Conservation (phyloP, 2,113 vertebrate species). For the Epinephelus cyanopodus region DNA sequence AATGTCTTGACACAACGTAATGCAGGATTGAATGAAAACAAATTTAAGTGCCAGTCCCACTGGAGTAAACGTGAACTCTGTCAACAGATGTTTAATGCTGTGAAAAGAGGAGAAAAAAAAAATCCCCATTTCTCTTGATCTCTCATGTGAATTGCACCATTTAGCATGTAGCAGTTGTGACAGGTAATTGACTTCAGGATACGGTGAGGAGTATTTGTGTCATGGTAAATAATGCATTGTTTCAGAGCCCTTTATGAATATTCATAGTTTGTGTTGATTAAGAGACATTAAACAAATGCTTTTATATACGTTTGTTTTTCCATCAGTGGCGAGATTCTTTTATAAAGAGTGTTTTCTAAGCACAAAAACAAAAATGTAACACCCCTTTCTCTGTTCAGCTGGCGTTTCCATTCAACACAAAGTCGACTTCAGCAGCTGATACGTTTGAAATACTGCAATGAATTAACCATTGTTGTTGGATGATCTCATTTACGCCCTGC, state of each 20-base stretch:
- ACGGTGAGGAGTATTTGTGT: constrained; percentile 62
- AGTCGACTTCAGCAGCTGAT: constrained; percentile 67
- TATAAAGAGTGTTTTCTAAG: neutral
- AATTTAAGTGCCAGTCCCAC: constrained; percentile 66
- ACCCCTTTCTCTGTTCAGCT: constrained; percentile 26
- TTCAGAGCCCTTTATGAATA: constrained; percentile 74
- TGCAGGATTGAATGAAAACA: constrained; percentile 63
- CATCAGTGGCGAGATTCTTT: neutral
- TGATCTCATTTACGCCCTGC: constrained; percentile 68
- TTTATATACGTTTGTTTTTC: constrained; percentile 36
- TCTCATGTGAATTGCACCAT: constrained; percentile 75
- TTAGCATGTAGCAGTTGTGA: constrained; percentile 79
- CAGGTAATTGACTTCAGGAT: constrained; percentile 79
- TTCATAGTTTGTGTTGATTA: constrained; percentile 70
- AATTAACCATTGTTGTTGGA: constrained; percentile 80
- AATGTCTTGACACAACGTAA: constrained; percentile 45
- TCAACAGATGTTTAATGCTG: constrained; percentile 82
- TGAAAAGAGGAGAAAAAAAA: constrained; percentile 53
- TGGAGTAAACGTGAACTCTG: constrained; percentile 70
- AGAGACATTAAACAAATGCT: constrained; percentile 60
- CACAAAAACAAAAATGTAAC: constrained; percentile 1
- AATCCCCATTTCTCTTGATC: constrained; percentile 65
- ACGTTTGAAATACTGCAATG: constrained; percentile 49
- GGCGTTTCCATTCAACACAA: constrained; percentile 10
- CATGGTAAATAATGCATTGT: constrained; percentile 81